Percentiles rank a stretch among this genome's conserved stretches.
Conservation (phyloP, 2,797 vertebrate species). For the Malurus leucopterus region DNA sequence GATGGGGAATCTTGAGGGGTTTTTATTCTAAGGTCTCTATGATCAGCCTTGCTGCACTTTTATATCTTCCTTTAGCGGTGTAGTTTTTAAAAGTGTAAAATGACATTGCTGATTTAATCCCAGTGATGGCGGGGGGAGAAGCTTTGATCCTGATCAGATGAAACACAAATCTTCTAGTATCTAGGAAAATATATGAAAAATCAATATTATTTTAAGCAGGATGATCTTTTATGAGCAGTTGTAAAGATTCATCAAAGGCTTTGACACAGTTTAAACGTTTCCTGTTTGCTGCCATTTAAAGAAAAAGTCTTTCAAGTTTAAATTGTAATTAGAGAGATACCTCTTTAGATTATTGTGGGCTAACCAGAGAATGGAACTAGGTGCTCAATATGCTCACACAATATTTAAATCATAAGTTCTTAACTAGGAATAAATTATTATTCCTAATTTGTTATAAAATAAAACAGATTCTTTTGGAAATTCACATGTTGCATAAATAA, state of each 20-base stretch:
- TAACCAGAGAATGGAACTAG: not conserved
- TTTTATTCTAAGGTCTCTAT: constrained; percentile 72
- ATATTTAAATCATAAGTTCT: not conserved
- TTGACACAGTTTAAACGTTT: constrained; percentile 51
- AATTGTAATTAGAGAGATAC: constrained; percentile 45
- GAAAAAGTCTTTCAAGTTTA: constrained; percentile 50
- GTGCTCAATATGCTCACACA: not conserved
- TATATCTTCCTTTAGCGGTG: constrained; percentile 54
- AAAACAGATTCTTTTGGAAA: not conserved
- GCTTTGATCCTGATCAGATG: constrained; percentile 63
- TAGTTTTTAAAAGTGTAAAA: constrained; percentile 61
- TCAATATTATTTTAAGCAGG: constrained; percentile 56
- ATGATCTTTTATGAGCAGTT: constrained; percentile 59
- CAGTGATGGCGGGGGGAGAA: constrained; percentile 39
- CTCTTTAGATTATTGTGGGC: constrained; percentile 17
- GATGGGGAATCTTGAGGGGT: constrained; percentile 70
- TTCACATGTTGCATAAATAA: not conserved
- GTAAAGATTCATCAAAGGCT: constrained; percentile 49
- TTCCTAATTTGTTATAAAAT: not conserved
- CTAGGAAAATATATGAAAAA: constrained; percentile 62
- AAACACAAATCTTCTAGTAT: constrained; percentile 56
- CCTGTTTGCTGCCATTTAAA: constrained; percentile 48
- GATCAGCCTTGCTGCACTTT: constrained; percentile 61
- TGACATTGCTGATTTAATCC: constrained; percentile 59
- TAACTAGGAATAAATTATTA: not conserved